Conservation (phyloP, 2,888 invertebrate species). For the Unio delphinus region DNA sequence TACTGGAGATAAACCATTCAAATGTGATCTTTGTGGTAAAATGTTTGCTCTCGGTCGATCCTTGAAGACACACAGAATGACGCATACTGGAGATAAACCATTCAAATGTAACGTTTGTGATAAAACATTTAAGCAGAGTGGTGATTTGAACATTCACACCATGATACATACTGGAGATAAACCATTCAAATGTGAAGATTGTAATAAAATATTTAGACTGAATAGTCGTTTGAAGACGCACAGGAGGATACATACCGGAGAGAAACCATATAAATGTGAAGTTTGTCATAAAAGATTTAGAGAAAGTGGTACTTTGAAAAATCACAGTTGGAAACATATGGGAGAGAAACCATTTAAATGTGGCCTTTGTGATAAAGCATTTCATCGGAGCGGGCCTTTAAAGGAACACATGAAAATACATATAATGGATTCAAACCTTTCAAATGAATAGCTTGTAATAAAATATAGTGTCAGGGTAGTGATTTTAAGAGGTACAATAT, state of each 20-base stretch:
- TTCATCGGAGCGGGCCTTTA: constrained; percentile 32
- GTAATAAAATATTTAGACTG: too few relatives aligned
- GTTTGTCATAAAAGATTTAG: constrained; percentile 27
- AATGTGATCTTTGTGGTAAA: constrained; percentile 36
- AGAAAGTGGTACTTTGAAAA: constrained; percentile 23
- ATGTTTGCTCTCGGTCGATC: constrained; percentile 28
- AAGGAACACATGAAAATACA: constrained; percentile 6
- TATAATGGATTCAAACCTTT: too few relatives aligned
- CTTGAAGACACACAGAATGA: too few relatives aligned
- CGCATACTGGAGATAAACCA: too few relatives aligned
- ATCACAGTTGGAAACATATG: constrained; percentile 28
- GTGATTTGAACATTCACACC: too few relatives aligned
- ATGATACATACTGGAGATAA: too few relatives aligned
- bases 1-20: constrained; percentile 28
- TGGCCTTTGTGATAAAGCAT: constrained; percentile 23
- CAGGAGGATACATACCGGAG: constrained; percentile 24
- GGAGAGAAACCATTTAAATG: constrained; percentile 33
- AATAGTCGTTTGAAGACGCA: constrained; percentile 23
- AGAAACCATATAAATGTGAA: constrained; percentile 28
- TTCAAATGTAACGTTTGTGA: too few relatives aligned
- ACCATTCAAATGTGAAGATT: too few relatives aligned
- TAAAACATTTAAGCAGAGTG: too few relatives aligned
- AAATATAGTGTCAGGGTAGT: too few relatives aligned
- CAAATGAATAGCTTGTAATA: too few relatives aligned
- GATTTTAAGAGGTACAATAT: too few relatives aligned